A percentile compares a stretch with the other conserved stretches of the same genome.
phyloP scores from a whole-genome alignment of 2,888 invertebrate species.

The Drymonia ruficornis region DNA sequence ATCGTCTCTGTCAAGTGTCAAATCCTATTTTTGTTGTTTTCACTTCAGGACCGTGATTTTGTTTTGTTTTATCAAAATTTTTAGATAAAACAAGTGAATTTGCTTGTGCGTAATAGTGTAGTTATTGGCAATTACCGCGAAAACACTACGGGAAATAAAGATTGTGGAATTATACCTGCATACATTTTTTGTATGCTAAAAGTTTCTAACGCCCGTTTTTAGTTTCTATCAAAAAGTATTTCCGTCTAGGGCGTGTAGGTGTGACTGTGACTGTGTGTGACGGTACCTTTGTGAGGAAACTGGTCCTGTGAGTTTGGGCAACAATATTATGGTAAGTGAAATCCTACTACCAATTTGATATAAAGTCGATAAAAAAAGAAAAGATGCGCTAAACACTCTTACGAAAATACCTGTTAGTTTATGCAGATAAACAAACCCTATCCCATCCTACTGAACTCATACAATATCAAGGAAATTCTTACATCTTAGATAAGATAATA shows the following conservation, averaged over 20 bases:
- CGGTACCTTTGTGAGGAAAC: slow-evolving; percentile 17
- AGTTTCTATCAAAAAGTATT: not conserved
- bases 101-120: not conserved
- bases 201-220: not conserved
- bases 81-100: slow-evolving; percentile 8
- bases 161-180: not conserved
- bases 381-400: too few relatives aligned
- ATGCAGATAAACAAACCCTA: not conserved
- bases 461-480: not conserved
- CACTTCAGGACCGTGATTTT: slow-evolving; percentile 22
- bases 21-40: slow-evolving; percentile 43
- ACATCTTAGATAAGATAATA: too few relatives aligned
- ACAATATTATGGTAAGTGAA: not conserved
- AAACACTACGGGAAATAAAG: not conserved
- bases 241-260: slow-evolving; percentile 33
- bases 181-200: too few relatives aligned
- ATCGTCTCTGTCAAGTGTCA: slow-evolving; percentile 33
- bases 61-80: slow-evolving; percentile 14
- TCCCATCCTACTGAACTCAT: not conserved
- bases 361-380: too few relatives aligned
- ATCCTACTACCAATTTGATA: not conserved
- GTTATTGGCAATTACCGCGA: not conserved
- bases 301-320: slow-evolving; percentile 20
- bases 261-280: slow-evolving; percentile 33
- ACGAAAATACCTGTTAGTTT: too few relatives aligned